A percentile compares a stretch with the other conserved stretches of the same genome.
Conservation (phyloP, 1,140 invertebrate species). For the Mactra quadrangularis region DNA sequence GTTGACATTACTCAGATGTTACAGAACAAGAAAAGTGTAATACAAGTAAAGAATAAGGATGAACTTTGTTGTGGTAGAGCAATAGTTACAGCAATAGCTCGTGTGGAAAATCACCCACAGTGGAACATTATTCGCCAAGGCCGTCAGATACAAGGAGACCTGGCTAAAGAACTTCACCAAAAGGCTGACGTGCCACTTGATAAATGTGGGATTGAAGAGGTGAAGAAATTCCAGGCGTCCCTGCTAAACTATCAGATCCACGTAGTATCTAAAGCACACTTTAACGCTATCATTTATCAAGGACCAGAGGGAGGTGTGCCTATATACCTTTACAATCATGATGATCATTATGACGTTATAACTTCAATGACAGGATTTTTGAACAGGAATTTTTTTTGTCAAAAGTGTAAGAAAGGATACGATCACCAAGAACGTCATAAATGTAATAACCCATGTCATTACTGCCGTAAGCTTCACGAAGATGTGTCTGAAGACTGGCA, state of each 20-base stretch:
- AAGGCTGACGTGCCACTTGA: conserved; percentile 23
- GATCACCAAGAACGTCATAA: conserved; percentile 24
- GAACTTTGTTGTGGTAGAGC: conserved; percentile 58
- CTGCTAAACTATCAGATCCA: conserved; percentile 40
- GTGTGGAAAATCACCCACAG: conserved; percentile 28
- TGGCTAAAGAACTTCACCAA: conserved; percentile 42
- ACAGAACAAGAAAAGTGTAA: conserved; percentile 51
- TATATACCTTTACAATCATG: conserved; percentile 52
- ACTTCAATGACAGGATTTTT: conserved; percentile 57
- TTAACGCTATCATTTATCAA: conserved; percentile 61
- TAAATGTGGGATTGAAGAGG: conserved; percentile 55
- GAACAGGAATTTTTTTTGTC: conserved; percentile 30
- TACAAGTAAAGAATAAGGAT: conserved; percentile 57
- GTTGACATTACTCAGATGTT: conserved; percentile 52
- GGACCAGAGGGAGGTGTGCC: conserved; percentile 49
- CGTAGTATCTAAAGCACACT: conserved; percentile 59
- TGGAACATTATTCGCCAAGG: conserved; percentile 56
- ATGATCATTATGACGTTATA: conserved; percentile 58
- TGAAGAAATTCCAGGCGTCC: conserved; percentile 42
- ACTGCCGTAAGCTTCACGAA: conserved; percentile 20
- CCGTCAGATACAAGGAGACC: conserved; percentile 5
- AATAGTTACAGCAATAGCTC: conserved; percentile 55
- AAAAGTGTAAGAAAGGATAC: conserved; percentile 32
- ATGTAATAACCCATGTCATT: conserved; percentile 33
- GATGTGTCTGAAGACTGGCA: conserved; percentile 25